These are phyloP conservation scores for Reinhardtius hippoglossoides DNA, from an alignment of 2,113 vertebrate species.

Conservation along the genomic window DNA sequence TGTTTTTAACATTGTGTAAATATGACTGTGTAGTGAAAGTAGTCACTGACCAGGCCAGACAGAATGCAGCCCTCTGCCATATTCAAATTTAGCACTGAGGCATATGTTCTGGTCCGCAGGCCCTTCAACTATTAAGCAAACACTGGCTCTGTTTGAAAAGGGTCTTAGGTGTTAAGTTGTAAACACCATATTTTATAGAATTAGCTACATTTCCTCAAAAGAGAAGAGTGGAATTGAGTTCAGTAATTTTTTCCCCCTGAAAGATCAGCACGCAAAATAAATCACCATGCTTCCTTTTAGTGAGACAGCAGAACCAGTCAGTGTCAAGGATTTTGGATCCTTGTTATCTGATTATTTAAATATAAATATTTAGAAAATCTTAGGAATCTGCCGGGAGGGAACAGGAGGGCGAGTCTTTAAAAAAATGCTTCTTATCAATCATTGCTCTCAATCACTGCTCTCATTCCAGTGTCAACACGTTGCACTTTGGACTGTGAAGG, in stretches of 20 bases:
- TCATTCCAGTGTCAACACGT: conserved; percentile 20
- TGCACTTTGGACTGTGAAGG: background rate
- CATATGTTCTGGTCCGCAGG: background rate
- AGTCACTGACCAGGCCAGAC: no score
- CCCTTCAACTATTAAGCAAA: background rate
- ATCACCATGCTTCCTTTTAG: background rate
- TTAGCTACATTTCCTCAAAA: background rate
- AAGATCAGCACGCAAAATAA: background rate
- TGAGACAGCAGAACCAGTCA: background rate
- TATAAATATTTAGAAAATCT: conserved; percentile 1
- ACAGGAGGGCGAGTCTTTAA: background rate
- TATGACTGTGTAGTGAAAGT: no score
- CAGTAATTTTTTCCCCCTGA: no score
- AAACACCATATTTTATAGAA: background rate
- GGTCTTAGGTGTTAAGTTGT: background rate
- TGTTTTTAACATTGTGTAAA: no score
- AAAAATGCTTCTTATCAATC: conserved; percentile 14
- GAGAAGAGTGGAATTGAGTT: no score
- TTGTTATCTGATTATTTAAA: background rate
- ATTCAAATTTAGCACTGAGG: background rate
- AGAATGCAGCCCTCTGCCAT: no score
- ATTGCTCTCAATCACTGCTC: background rate
- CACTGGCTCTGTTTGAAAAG: background rate
- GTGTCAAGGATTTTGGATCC: conserved; percentile 18
- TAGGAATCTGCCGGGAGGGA: conserved; percentile 27